A percentile compares a stretch with the other conserved stretches of the same genome.
These are phyloP conservation scores for Thera obeliscata DNA, from an alignment of 2,888 invertebrate species.

Conservation along the genomic window DNA sequence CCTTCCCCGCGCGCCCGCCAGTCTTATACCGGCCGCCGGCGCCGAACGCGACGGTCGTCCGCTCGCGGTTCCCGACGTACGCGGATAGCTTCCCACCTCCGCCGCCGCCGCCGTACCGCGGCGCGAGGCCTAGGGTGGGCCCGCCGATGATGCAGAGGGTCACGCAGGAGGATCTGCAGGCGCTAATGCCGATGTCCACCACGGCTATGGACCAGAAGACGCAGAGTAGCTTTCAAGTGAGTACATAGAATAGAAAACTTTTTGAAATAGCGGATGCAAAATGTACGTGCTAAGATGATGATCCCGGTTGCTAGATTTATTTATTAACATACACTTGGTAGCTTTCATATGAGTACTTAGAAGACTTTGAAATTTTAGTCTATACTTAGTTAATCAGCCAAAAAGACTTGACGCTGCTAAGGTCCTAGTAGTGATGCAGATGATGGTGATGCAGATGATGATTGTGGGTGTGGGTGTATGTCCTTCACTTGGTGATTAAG, in stretches of 20 bases:
- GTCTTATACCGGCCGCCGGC: constrained; percentile 45
- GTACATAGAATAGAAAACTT: constrained; percentile 1
- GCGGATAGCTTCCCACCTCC: constrained; percentile 45
- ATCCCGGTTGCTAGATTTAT: too few relatives aligned
- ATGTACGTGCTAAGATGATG: too few relatives aligned
- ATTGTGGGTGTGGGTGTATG: too few relatives aligned
- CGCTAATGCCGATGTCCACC: constrained; percentile 79
- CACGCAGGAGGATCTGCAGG: constrained; percentile 73
- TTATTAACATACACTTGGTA: too few relatives aligned
- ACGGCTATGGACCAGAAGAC: constrained; percentile 86
- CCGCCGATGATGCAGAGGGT: constrained; percentile 54
- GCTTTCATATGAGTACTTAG: too few relatives aligned
- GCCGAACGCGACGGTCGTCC: constrained; percentile 40
- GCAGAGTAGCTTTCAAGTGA: constrained; percentile 84
- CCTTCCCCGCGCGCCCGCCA: constrained; percentile 45
- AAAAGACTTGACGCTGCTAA: too few relatives aligned
- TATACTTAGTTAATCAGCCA: too few relatives aligned
- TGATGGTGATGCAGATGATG: too few relatives aligned
- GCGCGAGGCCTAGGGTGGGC: constrained; percentile 47
- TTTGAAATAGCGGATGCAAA: too few relatives aligned
- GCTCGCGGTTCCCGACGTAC: constrained; percentile 47
- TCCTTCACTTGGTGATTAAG: too few relatives aligned
- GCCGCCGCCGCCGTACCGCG: constrained; percentile 47
- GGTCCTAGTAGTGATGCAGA: too few relatives aligned
- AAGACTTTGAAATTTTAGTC: too few relatives aligned